Conservation (phyloP, 2,113 vertebrate species). For the Pedionomus torquatus region DNA sequence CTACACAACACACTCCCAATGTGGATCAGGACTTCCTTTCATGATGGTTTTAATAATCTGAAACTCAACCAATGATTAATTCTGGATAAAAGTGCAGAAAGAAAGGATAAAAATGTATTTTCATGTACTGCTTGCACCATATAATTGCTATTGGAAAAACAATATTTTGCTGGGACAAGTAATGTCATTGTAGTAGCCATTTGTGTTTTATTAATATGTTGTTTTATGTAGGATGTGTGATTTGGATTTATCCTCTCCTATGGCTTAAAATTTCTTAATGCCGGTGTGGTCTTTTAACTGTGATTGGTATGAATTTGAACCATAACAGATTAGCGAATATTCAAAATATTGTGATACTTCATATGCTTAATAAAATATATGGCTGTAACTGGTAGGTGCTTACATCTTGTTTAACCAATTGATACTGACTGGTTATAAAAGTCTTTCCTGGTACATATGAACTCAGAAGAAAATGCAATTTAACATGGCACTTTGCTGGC, state of each 20-base stretch:
- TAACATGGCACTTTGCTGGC: background rate
- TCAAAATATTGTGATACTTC: background rate
- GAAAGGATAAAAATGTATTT: background rate
- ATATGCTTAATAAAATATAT: slow-evolving; percentile 37
- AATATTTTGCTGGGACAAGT: background rate
- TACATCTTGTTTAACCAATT: background rate
- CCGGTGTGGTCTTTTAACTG: background rate
- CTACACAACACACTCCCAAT: background rate
- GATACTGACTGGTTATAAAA: background rate
- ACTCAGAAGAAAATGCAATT: background rate
- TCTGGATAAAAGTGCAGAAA: background rate
- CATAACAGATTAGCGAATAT: background rate
- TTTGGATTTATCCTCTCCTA: background rate
- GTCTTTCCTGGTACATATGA: background rate
- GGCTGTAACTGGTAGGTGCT: background rate
- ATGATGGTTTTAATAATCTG: background rate
- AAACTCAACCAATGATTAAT: background rate
- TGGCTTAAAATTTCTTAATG: background rate
- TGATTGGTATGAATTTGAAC: background rate
- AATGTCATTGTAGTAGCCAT: background rate
- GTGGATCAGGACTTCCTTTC: background rate
- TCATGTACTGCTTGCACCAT: background rate
- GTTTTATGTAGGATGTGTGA: background rate
- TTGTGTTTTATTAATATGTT: background rate
- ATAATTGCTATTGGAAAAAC: background rate